phyloP scores from a whole-genome alignment of 2,888 invertebrate genomes.

The Dasypogon diadema region DNA sequence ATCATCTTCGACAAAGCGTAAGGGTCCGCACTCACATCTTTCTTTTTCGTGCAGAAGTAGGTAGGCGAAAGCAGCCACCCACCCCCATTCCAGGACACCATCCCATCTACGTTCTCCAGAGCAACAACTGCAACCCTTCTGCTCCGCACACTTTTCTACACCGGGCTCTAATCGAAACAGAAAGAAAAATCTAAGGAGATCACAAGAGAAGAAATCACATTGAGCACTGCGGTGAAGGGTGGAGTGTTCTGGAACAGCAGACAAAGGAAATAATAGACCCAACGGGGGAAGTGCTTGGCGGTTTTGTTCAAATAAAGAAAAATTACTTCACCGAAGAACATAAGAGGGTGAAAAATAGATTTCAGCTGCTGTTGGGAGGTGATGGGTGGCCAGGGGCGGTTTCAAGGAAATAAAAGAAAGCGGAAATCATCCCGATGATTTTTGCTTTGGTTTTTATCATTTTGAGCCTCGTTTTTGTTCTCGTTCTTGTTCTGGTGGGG shows the following conservation, averaged over 20 bases:
- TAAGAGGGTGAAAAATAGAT: conserved; percentile 44
- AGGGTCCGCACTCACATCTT: not conserved
- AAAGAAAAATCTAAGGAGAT: conserved; percentile 32
- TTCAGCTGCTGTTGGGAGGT: not conserved
- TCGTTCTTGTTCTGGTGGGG: not conserved
- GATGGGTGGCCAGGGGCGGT: not conserved
- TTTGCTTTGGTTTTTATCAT: conserved; percentile 35
- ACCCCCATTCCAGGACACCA: not conserved
- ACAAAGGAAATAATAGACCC: conserved; percentile 29
- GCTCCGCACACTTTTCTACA: not conserved
- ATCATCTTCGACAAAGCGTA: conserved; percentile 36
- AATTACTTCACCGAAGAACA: conserved; percentile 20
- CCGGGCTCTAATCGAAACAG: conserved; percentile 37
- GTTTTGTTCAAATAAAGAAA: conserved; percentile 49
- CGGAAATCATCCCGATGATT: conserved; percentile 25
- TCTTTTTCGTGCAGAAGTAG: not conserved
- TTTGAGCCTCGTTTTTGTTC: not conserved
- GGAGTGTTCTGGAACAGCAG: not conserved
- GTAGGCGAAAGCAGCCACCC: no score
- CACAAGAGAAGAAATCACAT: conserved; percentile 19
- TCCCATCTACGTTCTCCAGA: not conserved
- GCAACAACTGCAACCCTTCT: conserved; percentile 25
- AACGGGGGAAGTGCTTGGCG: conserved; percentile 17
- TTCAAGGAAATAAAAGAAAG: not conserved
- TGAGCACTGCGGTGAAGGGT: conserved; percentile 6